Percentiles rank a stretch among this genome's conserved stretches.
These are phyloP conservation scores for Thysanoteuthis rhombus DNA, from an alignment of 2,888 invertebrate genomes.

Conservation along the genomic window DNA sequence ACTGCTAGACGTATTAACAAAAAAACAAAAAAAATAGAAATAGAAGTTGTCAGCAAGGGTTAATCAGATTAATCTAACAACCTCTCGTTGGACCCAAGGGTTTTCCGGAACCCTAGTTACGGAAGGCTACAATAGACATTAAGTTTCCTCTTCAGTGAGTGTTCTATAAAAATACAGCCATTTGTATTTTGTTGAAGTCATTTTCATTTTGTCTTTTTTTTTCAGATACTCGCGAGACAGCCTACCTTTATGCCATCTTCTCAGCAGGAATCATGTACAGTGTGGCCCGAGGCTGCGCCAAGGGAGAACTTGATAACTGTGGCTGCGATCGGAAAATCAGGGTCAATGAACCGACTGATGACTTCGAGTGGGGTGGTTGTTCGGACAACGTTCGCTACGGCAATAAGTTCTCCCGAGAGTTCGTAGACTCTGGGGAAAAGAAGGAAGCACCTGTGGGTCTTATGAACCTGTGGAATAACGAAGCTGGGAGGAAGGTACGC, in stretches of 20 bases:
- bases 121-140: too few species aligned
- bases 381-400: conserved; percentile 82
- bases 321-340: conserved; percentile 86
- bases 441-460: conserved; percentile 78
- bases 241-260: conserved; percentile 87
- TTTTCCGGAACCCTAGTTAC: too few species aligned
- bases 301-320: conserved; percentile 82
- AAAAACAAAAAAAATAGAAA: too few species aligned
- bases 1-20: too few species aligned
- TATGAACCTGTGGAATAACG: conserved; percentile 92
- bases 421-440: conserved; percentile 84
- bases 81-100: too few species aligned
- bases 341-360: conserved; percentile 76
- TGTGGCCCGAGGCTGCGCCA: conserved; percentile 82
- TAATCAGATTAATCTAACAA: neutral
- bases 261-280: conserved; percentile 90
- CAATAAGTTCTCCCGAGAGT: conserved; percentile 85
- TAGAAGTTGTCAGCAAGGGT: too few species aligned
- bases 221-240: conserved; percentile 87
- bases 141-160: neutral
- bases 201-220: conserved; percentile 36
- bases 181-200: neutral
- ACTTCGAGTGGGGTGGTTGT: conserved; percentile 88
- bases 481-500: conserved; percentile 84
- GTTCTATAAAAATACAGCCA: neutral